Evolutionary conservation across 2,113 vertebrate genomes (phyloP).

Genomic region (Scopus umbretta): DNA sequence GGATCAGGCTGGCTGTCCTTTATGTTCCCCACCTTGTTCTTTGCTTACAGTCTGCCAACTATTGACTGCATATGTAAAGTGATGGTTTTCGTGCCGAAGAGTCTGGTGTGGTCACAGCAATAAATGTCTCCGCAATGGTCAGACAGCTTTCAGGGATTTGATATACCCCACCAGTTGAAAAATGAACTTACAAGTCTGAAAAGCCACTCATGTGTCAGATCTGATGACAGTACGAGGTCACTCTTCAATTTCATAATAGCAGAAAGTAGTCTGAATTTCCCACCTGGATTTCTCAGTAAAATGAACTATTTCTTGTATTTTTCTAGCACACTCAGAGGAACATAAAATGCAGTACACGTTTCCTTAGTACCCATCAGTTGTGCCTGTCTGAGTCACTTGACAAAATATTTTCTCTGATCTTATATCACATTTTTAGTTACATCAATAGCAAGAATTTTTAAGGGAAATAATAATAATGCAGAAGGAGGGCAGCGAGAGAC

Average conservation of each 20-base stretch:
- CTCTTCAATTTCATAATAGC: not conserved
- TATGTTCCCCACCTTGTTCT: not conserved
- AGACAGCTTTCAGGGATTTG: slow-evolving; percentile 18
- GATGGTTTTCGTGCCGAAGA: not conserved
- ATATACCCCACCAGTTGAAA: not conserved
- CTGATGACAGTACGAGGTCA: slow-evolving; percentile 26
- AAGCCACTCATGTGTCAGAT: not conserved
- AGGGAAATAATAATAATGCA: slow-evolving; percentile 37
- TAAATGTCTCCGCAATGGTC: not conserved
- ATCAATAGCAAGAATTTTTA: not conserved
- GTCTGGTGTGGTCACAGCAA: not conserved
- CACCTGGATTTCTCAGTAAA: slow-evolving; percentile 12
- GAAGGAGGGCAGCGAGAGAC: slow-evolving; percentile 11
- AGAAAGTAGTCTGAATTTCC: not conserved
- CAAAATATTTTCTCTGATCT: slow-evolving; percentile 54
- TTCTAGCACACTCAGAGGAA: not conserved
- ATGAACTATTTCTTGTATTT: not conserved
- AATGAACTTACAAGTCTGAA: not conserved
- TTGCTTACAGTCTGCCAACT: not conserved
- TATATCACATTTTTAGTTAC: slow-evolving; percentile 14
- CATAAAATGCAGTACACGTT: slow-evolving; percentile 22
- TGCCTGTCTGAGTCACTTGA: slow-evolving; percentile 44
- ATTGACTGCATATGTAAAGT: not conserved
- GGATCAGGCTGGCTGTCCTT: not conserved
- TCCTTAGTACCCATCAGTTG: slow-evolving; percentile 2